Percentiles rank a stretch among this genome's conserved stretches.
Evolutionary conservation across 2,113 vertebrate genomes (phyloP).

Genomic region (Buteo buteo): DNA sequence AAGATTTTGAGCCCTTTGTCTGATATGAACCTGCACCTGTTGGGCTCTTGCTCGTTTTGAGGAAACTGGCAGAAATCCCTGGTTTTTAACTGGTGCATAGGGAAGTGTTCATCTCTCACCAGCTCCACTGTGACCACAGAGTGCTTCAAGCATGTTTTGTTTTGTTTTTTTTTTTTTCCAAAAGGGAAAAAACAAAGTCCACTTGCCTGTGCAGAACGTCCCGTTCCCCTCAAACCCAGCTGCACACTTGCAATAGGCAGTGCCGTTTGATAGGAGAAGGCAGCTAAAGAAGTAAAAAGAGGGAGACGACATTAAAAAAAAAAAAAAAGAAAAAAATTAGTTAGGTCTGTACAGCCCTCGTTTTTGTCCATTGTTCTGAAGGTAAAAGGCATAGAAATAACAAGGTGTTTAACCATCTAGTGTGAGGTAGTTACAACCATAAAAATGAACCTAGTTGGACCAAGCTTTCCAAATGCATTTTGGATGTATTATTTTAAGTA

Average conservation of each 20-base stretch:
- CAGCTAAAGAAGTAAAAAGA: slow-evolving; percentile 70
- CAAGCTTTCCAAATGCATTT: background rate
- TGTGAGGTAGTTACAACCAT: background rate
- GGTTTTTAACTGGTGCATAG: background rate
- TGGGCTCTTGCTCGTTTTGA: background rate
- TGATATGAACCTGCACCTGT: background rate
- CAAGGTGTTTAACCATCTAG: background rate
- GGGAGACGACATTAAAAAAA: background rate
- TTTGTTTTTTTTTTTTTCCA: background rate
- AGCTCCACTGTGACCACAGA: background rate
- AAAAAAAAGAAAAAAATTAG: background rate
- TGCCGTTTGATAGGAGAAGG: slow-evolving; percentile 41
- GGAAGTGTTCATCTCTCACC: background rate
- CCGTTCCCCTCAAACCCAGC: slow-evolving; percentile 90
- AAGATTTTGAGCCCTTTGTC: background rate
- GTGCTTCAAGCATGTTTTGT: background rate
- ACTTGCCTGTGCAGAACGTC: slow-evolving; percentile 82
- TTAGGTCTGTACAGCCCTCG: background rate
- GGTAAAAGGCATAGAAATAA: background rate
- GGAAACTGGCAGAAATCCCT: background rate
- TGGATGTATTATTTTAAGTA: background rate
- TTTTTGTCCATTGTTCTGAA: background rate
- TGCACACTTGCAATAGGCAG: slow-evolving; percentile 80
- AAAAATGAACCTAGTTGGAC: background rate
- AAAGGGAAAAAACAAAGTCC: background rate